Evolutionary conservation across 2,797 vertebrate species (phyloP), one percentile per base, ranked within the genome.

Genomic region (Hypotaenidia okinawae): DNA sequence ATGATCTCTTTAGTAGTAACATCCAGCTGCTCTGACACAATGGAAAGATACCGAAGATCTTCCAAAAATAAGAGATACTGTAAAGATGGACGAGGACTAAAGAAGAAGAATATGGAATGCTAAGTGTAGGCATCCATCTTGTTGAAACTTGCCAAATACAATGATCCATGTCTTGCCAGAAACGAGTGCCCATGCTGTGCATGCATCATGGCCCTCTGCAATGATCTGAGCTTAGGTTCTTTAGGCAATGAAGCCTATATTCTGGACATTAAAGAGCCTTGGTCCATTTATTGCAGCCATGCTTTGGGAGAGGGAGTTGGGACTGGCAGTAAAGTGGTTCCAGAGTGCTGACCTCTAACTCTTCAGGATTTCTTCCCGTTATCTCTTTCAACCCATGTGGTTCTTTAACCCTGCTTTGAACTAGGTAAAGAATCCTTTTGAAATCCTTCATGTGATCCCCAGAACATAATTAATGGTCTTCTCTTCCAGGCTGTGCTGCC

Each of bases 401-500:
- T 19, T 21, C 45, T 37, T 10, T 4, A 4, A n/a, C 24, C 23
- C 41, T 37, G 16, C 17, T 45, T n/a, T 28, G 54, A 19, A 13
- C 10, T 21, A 9, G 10, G 10, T 18, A 33, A 16, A 73, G 59
- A 80, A 52, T 2, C 47, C 32, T 37, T 7, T 39, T 47, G 32
- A 79, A 79, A 83, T 7, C 8, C 22, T 69, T 77, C 7, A 8
- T 39, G 37, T 47, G 37, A 41, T n/a, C 30, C 52, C 68, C 70
- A 33, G 64, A 8, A 27, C n/a, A 10, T 6, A 27, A 54, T 28
- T 45, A 5, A 4, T 2, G 24, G 1, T 87, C 33, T 72, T 95
- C 52, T 93, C 77, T 90, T 95, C 61, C 94, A 98, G 98, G 96
- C 91, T 39, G 75, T 89, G 74, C 97, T 98, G 91, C 98, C 98